phyloP scores from a whole-genome alignment of 1,140 invertebrate genomes.

The Drosophila truncata region DNA sequence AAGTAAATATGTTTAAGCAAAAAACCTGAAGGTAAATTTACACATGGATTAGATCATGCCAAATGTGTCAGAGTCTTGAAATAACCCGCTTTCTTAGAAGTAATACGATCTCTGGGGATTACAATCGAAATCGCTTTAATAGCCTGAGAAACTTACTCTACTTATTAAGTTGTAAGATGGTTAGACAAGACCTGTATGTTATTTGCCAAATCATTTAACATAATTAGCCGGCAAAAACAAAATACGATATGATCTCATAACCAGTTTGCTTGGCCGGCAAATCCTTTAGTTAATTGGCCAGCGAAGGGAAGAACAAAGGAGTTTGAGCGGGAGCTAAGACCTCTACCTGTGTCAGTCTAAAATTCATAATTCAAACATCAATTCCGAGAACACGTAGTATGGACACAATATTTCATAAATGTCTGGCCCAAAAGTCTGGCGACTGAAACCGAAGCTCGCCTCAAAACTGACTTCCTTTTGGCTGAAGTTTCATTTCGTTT shows the following conservation, averaged over 20 bases:
- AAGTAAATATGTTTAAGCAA: conserved; percentile 19
- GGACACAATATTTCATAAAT: conserved; percentile 61
- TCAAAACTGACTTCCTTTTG: conserved; percentile 25
- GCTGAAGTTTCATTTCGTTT: conserved; percentile 36
- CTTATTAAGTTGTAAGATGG: conserved; percentile 18
- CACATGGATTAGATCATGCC: conserved; percentile 15
- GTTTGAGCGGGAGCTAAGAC: background rate
- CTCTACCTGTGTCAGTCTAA: conserved; percentile 35
- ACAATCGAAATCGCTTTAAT: background rate
- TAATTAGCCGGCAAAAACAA: conserved; percentile 40
- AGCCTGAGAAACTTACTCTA: background rate
- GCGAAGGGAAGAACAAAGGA: conserved; percentile 35
- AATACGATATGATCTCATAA: conserved; percentile 40
- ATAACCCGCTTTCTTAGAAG: background rate
- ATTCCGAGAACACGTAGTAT: conserved; percentile 48
- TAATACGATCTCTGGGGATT: background rate
- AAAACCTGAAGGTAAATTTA: conserved; percentile 25
- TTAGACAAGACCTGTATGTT: background rate
- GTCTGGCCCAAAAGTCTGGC: conserved; percentile 40
- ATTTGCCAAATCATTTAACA: conserved; percentile 64
- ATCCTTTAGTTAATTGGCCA: conserved; percentile 63
- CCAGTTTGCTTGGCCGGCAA: conserved; percentile 36
- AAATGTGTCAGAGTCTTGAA: background rate
- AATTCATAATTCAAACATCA: conserved; percentile 68
- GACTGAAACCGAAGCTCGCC: conserved; percentile 21